phyloP scores from a whole-genome alignment of 2,113 vertebrate genomes.

The Centrocercus urophasianus region DNA sequence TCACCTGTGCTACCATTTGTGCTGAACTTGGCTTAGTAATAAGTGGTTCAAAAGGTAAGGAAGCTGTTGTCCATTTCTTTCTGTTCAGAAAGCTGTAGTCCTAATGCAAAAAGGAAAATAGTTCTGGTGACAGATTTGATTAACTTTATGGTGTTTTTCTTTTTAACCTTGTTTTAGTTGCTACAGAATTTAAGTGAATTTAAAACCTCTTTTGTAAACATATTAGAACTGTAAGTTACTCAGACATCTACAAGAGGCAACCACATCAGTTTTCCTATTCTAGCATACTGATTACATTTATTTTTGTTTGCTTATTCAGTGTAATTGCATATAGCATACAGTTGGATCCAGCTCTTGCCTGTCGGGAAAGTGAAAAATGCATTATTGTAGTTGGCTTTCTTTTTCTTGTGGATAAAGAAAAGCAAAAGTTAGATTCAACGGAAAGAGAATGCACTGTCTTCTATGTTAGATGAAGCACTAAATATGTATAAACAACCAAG shows the following conservation, averaged over 20 bases:
- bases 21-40: constrained; percentile 95
- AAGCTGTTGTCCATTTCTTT: background rate
- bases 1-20: constrained; percentile 92
- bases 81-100: background rate
- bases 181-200: background rate
- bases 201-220: background rate
- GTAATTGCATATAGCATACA: background rate
- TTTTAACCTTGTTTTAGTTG: background rate
- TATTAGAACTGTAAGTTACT: background rate
- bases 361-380: background rate
- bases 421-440: background rate
- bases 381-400: background rate
- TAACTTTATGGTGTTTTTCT: background rate
- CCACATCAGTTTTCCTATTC: background rate
- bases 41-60: constrained; percentile 94
- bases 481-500: background rate
- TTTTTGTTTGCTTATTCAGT: background rate
- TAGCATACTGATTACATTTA: background rate
- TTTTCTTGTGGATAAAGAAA: background rate
- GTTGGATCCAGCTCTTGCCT: background rate
- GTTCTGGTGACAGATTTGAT: background rate
- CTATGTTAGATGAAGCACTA: background rate
- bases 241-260: background rate
- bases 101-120: background rate
- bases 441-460: background rate